These are phyloP conservation scores for Ennomos quercinarius DNA, from an alignment of 2,888 invertebrate species.

Conservation along the genomic window DNA sequence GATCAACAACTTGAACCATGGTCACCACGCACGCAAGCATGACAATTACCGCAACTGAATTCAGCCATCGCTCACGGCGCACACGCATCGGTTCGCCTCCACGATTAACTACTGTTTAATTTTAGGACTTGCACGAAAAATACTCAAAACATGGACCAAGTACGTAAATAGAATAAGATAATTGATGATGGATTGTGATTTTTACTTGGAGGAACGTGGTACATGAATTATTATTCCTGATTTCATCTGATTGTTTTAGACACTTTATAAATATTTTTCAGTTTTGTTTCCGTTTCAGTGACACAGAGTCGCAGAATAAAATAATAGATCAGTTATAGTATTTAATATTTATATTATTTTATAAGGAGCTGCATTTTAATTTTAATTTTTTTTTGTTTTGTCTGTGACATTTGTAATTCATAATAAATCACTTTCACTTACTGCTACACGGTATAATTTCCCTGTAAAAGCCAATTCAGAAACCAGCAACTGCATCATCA, in stretches of 20 bases:
- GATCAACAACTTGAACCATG: constrained; percentile 32
- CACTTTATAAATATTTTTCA: neutral
- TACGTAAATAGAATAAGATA: constrained; percentile 43
- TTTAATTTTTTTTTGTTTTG: too few relatives aligned
- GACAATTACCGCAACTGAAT: constrained; percentile 79
- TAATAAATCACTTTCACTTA: too few relatives aligned
- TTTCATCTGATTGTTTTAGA: constrained; percentile 11
- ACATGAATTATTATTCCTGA: constrained; percentile 23
- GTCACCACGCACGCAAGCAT: constrained; percentile 58
- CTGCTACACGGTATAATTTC: too few relatives aligned
- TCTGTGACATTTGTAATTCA: too few relatives aligned
- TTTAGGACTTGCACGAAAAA: constrained; percentile 67
- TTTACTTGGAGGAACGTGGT: constrained; percentile 20
- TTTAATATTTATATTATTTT: too few relatives aligned
- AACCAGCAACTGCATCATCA: too few relatives aligned
- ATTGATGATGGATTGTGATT: constrained; percentile 44
- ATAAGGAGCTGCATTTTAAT: too few relatives aligned
- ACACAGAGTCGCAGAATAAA: too few relatives aligned
- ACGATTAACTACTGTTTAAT: constrained; percentile 73
- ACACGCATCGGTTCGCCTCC: constrained; percentile 63
- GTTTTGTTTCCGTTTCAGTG: constrained; percentile 7
- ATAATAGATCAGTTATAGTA: too few relatives aligned
- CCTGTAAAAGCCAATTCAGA: too few relatives aligned
- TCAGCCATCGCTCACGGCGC: constrained; percentile 74
- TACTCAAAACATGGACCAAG: constrained; percentile 38